A percentile compares a stretch with the other conserved stretches of the same genome.
These are phyloP conservation scores for Sarcoramphus papa DNA, from an alignment of 2,797 vertebrate genomes.

Conservation along the genomic window DNA sequence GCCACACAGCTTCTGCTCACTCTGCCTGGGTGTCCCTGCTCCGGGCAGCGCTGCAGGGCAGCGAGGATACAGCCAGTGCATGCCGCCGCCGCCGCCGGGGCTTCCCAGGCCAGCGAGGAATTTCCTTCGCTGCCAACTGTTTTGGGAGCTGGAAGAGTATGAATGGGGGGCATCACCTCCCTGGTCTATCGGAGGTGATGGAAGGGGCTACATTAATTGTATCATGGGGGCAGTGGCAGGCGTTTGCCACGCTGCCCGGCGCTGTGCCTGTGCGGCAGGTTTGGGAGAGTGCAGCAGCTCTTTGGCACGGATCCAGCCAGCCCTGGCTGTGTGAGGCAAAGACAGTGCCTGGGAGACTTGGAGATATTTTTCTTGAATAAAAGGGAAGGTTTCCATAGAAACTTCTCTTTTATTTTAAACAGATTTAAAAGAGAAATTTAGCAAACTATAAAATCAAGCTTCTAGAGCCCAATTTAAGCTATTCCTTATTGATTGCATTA, in stretches of 20 bases:
- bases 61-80: rapidly evolving
- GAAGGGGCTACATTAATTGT: neutral
- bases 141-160: neutral
- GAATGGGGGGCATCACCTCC: neutral
- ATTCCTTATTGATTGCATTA: constrained; percentile 49
- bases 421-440: constrained; percentile 49
- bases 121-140: neutral
- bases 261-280: rapidly evolving
- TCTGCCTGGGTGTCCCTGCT: neutral
- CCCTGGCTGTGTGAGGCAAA: neutral
- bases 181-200: neutral
- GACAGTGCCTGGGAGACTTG: neutral
- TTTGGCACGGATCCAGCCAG: neutral
- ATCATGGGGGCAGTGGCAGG: rapidly evolving
- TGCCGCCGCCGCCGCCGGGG: rapidly evolving
- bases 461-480: constrained; percentile 21
- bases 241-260: rapidly evolving
- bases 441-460: constrained; percentile 47
- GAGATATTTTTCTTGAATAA: constrained; percentile 16
- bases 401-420: constrained; percentile 58
- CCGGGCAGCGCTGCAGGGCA: neutral
- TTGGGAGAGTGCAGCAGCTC: rapidly evolving
- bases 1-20: rapidly evolving
- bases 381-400: constrained; percentile 59
- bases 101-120: neutral